Percentiles rank a stretch among this genome's conserved stretches.
Conservation (phyloP, 2,113 vertebrate genomes). For the Orcinus orca region DNA sequence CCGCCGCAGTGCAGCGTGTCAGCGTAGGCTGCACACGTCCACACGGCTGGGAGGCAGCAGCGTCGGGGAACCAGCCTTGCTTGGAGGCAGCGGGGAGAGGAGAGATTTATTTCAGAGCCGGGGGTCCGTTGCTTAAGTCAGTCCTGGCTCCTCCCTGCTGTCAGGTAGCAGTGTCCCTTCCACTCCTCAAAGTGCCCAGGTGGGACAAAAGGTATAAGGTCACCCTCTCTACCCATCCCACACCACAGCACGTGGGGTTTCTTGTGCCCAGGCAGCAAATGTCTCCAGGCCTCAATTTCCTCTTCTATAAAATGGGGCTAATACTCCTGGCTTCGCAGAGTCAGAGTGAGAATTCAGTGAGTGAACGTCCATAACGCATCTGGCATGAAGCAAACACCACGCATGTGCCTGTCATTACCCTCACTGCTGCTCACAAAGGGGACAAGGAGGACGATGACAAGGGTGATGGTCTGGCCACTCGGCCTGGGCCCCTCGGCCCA, state of each 20-base stretch:
- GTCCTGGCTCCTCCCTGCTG: background rate
- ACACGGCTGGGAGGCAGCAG: fast-evolving
- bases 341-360: fast-evolving
- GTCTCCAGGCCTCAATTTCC: no score
- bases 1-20: fast-evolving
- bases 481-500: background rate
- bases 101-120: background rate
- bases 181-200: background rate
- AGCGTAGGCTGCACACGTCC: fast-evolving
- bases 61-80: fast-evolving
- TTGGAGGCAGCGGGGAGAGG: fast-evolving
- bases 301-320: background rate
- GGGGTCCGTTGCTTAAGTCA: fast-evolving
- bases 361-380: fast-evolving
- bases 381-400: fast-evolving
- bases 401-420: fast-evolving
- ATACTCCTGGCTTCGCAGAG: fast-evolving
- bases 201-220: fast-evolving
- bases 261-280: background rate
- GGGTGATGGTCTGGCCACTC: fast-evolving
- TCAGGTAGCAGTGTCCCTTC: background rate
- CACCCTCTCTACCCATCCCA: fast-evolving
- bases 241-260: no score
- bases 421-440: fast-evolving
- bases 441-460: fast-evolving